These are phyloP conservation scores for Sebastes diploproa DNA, from an alignment of 2,797 vertebrate species.

Conservation along the genomic window DNA sequence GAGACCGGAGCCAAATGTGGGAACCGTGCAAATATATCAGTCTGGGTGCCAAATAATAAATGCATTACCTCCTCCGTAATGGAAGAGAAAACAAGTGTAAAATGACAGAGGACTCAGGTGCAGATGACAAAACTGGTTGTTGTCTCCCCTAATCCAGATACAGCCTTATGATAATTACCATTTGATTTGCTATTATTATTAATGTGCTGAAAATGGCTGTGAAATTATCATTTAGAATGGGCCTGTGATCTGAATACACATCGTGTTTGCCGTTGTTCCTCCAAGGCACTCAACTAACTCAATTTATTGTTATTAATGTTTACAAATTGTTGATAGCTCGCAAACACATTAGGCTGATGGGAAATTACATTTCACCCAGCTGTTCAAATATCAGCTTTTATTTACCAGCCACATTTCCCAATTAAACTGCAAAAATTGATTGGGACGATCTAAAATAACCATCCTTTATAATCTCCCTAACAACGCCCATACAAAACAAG, in stretches of 20 bases:
- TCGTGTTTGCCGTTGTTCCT: conserved; percentile 53
- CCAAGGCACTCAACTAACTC: conserved; percentile 77
- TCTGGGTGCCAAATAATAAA: conserved; percentile 35
- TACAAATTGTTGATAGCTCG: conserved; percentile 78
- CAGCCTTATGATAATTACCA: conserved; percentile 71
- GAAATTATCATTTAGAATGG: conserved; percentile 81
- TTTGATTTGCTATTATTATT: conserved; percentile 79
- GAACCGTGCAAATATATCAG: conserved; percentile 27
- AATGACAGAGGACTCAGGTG: conserved; percentile 67
- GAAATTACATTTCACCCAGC: conserved; percentile 80
- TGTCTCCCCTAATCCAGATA: conserved; percentile 72
- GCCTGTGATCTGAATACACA: conserved; percentile 70
- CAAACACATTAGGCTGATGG: conserved; percentile 81
- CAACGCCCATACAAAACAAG: conserved; percentile 18
- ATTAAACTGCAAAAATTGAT: conserved; percentile 78
- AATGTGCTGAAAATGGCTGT: conserved; percentile 76
- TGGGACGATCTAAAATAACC: conserved; percentile 62
- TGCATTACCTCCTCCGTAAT: conserved; percentile 46
- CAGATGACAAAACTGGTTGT: conserved; percentile 55
- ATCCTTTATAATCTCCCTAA: conserved; percentile 62
- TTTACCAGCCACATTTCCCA: conserved; percentile 76
- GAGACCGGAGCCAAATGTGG: conserved; percentile 12
- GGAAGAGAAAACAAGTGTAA: conserved; percentile 48
- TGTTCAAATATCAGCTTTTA: conserved; percentile 80
- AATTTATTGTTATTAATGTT: conserved; percentile 85